Conservation (phyloP, 92 coral and sea anemone genomes). For the Plumapathes pennacea region DNA sequence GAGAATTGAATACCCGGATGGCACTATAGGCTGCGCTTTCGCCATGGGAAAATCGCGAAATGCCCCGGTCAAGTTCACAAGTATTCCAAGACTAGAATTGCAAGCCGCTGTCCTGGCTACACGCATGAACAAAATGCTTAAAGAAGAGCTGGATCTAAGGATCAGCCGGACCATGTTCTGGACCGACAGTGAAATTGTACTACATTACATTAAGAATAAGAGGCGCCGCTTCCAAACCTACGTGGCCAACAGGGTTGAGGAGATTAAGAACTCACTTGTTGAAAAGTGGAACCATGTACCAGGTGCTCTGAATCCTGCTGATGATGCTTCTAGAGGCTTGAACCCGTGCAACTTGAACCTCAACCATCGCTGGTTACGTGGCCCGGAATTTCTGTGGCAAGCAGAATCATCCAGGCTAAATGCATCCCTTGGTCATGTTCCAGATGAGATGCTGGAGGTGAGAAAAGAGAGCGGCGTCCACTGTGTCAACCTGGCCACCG, state of each 20-base stretch:
- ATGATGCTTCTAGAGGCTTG: slow-evolving; percentile 48
- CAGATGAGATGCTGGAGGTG: slow-evolving; percentile 17
- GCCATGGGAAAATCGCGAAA: slow-evolving; percentile 51
- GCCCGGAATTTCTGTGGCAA: slow-evolving; percentile 54
- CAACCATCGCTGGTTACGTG: slow-evolving; percentile 50
- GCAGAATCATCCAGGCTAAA: slow-evolving; percentile 41
- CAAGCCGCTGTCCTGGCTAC: slow-evolving; percentile 60
- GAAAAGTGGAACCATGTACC: slow-evolving; percentile 51
- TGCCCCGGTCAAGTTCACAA: slow-evolving; percentile 30
- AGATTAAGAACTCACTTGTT: slow-evolving; percentile 37
- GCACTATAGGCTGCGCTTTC: slow-evolving; percentile 40
- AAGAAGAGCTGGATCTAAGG: slow-evolving; percentile 30
- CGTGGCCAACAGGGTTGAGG: slow-evolving; percentile 50
- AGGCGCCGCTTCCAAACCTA: slow-evolving; percentile 49
- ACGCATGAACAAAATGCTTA: slow-evolving; percentile 25
- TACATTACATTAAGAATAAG: slow-evolving; percentile 43
- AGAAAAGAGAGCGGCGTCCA: slow-evolving; percentile 17
- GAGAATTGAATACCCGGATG: slow-evolving; percentile 29
- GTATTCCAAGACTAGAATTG: slow-evolving; percentile 53
- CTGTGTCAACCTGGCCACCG: slow-evolving; percentile 1
- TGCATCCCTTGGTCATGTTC: slow-evolving; percentile 1
- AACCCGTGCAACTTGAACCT: slow-evolving; percentile 22
- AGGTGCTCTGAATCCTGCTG: slow-evolving; percentile 48
- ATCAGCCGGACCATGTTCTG: slow-evolving; percentile 29
- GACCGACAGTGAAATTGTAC: slow-evolving; percentile 50